Conservation (phyloP, 2,113 vertebrate species). For the Phyllostomus hastatus region DNA sequence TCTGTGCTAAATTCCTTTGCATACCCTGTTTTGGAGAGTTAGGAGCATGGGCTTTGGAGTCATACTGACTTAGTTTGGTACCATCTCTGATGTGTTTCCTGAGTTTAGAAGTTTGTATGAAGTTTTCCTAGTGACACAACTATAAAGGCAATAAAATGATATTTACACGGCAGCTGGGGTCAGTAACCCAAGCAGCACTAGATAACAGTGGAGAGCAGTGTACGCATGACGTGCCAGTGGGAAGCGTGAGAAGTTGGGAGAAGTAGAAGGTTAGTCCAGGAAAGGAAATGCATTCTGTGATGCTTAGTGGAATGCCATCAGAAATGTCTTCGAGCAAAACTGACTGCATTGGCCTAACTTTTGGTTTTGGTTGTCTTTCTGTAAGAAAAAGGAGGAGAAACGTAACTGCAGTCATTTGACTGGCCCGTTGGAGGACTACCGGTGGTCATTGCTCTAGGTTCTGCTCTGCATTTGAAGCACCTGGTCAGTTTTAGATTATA, state of each 20-base stretch:
- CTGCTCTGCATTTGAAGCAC: constrained; percentile 34
- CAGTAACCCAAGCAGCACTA: not conserved
- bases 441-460: not conserved
- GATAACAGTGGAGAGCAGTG: not conserved
- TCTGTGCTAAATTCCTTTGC: not conserved
- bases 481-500: constrained; percentile 20
- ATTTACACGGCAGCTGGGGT: not conserved
- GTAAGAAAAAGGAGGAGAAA: not conserved
- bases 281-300: constrained; percentile 1
- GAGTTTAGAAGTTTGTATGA: constrained; percentile 21
- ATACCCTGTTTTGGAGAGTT: not conserved
- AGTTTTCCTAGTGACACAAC: constrained; percentile 8
- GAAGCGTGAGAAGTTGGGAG: not conserved
- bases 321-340: constrained; percentile 8
- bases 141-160: constrained; percentile 2
- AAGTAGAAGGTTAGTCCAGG: not conserved
- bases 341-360: not conserved
- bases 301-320: not conserved
- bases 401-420: not conserved
- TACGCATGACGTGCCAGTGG: not conserved
- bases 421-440: not conserved
- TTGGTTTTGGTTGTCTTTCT: constrained; percentile 34
- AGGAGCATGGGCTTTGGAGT: not conserved
- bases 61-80: not conserved
- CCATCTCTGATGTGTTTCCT: constrained; percentile 25